phyloP scores from a whole-genome alignment of 2,797 vertebrate species.

The Pelodytes ibericus region DNA sequence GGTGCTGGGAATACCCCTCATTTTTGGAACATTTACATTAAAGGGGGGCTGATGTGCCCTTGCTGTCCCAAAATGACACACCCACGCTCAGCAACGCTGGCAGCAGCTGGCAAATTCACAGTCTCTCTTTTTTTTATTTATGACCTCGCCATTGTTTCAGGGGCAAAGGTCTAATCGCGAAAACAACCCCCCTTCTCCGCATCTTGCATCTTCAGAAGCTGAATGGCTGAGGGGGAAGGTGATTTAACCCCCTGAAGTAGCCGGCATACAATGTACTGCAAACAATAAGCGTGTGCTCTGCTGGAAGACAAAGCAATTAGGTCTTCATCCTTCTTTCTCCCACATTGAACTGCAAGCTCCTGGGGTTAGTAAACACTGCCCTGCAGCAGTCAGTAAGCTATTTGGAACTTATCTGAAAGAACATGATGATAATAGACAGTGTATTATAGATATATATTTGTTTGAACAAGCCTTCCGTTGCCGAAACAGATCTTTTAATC shows the following conservation, averaged over 20 bases:
- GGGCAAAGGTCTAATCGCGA: slow-evolving; percentile 44
- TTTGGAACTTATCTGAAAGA: no score
- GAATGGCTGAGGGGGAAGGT: neutral
- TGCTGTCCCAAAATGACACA: neutral
- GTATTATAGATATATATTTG: no score
- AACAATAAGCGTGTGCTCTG: slow-evolving; percentile 23
- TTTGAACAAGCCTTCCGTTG: no score
- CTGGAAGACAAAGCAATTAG: slow-evolving; percentile 24
- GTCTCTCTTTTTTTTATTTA: slow-evolving; percentile 40
- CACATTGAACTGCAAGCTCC: slow-evolving; percentile 24
- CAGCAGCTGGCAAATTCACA: slow-evolving; percentile 43
- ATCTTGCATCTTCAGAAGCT: slow-evolving; percentile 30
- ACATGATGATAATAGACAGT: no score
- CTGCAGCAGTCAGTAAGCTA: no score
- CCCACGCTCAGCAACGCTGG: slow-evolving; percentile 26
- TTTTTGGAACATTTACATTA: neutral
- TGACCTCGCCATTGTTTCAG: slow-evolving; percentile 37
- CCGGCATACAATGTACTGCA: neutral
- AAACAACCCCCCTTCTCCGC: slow-evolving; percentile 24
- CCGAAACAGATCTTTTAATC: no score
- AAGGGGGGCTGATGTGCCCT: neutral
- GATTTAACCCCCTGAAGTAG: neutral
- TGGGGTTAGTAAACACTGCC: neutral
- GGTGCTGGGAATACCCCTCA: neutral
- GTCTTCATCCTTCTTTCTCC: slow-evolving; percentile 14